These are phyloP conservation scores for Oreochromis niloticus DNA, from an alignment of 2,113 vertebrate genomes.

Conservation along the genomic window DNA sequence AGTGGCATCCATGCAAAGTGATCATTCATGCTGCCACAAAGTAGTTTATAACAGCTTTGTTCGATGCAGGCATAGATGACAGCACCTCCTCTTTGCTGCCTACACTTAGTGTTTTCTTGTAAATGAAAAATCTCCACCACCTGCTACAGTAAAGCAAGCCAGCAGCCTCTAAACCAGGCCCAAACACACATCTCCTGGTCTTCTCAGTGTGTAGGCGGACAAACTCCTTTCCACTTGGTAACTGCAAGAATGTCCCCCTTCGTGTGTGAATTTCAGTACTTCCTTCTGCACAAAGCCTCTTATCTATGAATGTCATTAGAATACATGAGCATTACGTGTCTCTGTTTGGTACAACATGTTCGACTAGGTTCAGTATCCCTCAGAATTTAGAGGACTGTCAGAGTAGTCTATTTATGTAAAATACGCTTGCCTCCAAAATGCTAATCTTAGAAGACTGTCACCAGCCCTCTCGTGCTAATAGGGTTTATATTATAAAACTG, in stretches of 20 bases:
- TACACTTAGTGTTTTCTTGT: slow-evolving; percentile 60
- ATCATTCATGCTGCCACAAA: slow-evolving; percentile 5
- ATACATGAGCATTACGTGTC: neutral
- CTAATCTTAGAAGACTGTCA: neutral
- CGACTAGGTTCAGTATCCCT: neutral
- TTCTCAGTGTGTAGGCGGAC: slow-evolving; percentile 44
- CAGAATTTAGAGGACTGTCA: neutral
- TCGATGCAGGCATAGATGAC: slow-evolving; percentile 40
- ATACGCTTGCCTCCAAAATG: neutral
- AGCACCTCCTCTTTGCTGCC: slow-evolving; percentile 61
- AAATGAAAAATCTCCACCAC: slow-evolving; percentile 63
- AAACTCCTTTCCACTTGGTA: slow-evolving; percentile 51
- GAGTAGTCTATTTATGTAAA: neutral
- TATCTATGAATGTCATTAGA: neutral
- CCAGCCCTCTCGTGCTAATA: neutral
- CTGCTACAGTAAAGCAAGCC: slow-evolving; percentile 59
- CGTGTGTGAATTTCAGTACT: slow-evolving; percentile 37
- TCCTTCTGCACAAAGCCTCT: slow-evolving; percentile 8
- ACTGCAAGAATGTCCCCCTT: slow-evolving; percentile 38
- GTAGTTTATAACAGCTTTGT: slow-evolving; percentile 14
- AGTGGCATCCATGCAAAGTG: neutral
- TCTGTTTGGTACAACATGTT: neutral
- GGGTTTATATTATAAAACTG: neutral
- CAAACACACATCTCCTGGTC: slow-evolving; percentile 56
- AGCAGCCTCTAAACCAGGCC: slow-evolving; percentile 56